Conservation (phyloP, 92 coral and sea anemone species). For the Paramuricea clavata region DNA sequence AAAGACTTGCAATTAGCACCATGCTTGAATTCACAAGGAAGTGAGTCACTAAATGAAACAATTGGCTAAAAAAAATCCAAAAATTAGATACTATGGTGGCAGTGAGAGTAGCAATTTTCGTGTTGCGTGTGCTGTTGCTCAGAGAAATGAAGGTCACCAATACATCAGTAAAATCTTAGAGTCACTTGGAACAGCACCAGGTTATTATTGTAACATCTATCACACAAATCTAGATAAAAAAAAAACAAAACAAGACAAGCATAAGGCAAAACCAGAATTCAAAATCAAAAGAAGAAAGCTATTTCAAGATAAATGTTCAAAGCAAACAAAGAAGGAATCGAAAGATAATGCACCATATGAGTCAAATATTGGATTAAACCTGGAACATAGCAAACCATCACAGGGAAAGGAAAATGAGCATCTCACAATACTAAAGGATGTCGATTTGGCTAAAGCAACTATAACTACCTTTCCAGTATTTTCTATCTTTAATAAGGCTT, state of each 20-base stretch:
- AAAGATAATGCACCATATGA: background rate
- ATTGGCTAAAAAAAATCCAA: background rate
- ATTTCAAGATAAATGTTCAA: background rate
- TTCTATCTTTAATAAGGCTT: no score
- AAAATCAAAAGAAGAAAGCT: constrained; percentile 1
- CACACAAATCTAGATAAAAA: background rate
- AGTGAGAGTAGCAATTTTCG: constrained; percentile 18
- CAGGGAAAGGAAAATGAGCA: constrained; percentile 19
- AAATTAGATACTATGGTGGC: constrained; percentile 12
- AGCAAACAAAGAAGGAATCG: background rate
- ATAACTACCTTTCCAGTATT: no score
- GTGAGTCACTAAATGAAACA: constrained; percentile 34
- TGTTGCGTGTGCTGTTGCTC: constrained; percentile 23
- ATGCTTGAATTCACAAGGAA: constrained; percentile 36
- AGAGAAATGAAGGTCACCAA: constrained; percentile 60
- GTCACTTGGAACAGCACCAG: background rate
- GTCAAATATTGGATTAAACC: background rate
- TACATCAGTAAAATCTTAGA: constrained; percentile 26
- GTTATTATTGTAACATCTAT: background rate
- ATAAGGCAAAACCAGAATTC: background rate
- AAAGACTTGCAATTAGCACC: constrained; percentile 31
- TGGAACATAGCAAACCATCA: constrained; percentile 3
- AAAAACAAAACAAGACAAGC: background rate
- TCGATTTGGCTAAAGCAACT: background rate
- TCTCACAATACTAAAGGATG: no score